Conservation (phyloP, 35 echinoderm and acorn worm genomes). For the Apostichopus japonicus region DNA sequence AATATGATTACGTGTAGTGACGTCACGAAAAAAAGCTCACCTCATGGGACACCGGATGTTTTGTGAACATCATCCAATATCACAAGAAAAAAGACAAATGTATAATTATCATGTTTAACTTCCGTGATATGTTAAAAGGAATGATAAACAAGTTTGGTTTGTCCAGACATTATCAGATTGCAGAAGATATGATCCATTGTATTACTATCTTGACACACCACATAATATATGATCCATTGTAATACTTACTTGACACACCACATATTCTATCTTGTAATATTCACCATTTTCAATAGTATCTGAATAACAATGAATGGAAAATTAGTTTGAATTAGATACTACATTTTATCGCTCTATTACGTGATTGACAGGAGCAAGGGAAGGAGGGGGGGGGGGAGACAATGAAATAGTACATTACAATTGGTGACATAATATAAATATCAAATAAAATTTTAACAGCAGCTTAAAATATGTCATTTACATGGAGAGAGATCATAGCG, state of each 20-base stretch:
- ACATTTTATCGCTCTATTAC: not conserved
- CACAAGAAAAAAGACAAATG: no score
- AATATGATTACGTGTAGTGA: not conserved
- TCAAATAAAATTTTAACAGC: not conserved
- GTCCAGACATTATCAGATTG: not conserved
- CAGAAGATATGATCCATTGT: not conserved
- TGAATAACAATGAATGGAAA: not conserved
- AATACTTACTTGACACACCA: not conserved
- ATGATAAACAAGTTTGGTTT: not conserved
- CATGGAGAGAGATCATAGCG: not conserved
- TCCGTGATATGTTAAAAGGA: no score
- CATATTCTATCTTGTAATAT: slow-evolving; percentile 16
- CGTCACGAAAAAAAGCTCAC: not conserved
- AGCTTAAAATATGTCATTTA: not conserved
- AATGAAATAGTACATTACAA: not conserved
- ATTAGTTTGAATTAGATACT: not conserved
- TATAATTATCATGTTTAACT: no score
- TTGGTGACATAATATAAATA: not conserved
- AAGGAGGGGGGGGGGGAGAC: not conserved
- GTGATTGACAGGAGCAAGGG: not conserved
- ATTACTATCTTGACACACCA: not conserved
- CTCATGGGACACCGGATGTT: no score
- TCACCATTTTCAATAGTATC: not conserved
- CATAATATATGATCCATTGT: not conserved
- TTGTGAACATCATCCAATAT: no score